These are phyloP conservation scores for Chaetogeoica ovagalla DNA, from an alignment of 2,888 invertebrate genomes.

Conservation along the genomic window DNA sequence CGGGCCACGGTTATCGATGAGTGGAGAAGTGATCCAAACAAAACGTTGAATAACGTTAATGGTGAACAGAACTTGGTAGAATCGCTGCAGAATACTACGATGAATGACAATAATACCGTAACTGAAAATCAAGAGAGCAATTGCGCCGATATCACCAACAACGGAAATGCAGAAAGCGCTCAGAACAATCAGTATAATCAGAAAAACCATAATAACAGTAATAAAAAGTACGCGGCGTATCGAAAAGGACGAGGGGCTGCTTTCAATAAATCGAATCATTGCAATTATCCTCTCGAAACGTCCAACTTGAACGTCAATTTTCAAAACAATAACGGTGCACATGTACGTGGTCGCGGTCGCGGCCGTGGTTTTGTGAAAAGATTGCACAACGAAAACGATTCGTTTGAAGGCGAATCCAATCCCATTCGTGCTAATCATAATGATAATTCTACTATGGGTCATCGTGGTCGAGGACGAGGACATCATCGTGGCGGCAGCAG, in stretches of 20 bases:
- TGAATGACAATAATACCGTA: neutral
- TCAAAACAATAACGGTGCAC: neutral
- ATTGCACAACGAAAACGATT: conserved; percentile 2
- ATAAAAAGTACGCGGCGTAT: neutral
- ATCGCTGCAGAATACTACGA: neutral
- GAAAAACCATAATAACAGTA: neutral
- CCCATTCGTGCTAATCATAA: neutral
- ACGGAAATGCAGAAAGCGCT: neutral
- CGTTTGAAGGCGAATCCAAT: neutral
- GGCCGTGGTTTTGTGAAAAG: conserved; percentile 16
- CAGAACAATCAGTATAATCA: neutral
- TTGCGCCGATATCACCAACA: neutral
- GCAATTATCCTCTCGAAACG: neutral
- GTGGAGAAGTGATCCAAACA: conserved; percentile 15
- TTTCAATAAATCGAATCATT: conserved; percentile 7
- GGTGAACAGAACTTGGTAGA: neutral
- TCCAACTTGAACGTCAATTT: conserved; percentile 7
- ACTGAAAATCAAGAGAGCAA: neutral
- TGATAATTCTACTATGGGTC: neutral
- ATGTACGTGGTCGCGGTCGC: conserved; percentile 57
- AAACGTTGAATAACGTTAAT: conserved; percentile 7
- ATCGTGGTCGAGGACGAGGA: conserved; percentile 27
- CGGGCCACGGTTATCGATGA: neutral
- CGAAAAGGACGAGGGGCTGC: neutral
- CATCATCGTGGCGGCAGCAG: conserved; percentile 55